phyloP scores from a whole-genome alignment of 2,113 vertebrate genomes.

The Atrichornis clamosus region DNA sequence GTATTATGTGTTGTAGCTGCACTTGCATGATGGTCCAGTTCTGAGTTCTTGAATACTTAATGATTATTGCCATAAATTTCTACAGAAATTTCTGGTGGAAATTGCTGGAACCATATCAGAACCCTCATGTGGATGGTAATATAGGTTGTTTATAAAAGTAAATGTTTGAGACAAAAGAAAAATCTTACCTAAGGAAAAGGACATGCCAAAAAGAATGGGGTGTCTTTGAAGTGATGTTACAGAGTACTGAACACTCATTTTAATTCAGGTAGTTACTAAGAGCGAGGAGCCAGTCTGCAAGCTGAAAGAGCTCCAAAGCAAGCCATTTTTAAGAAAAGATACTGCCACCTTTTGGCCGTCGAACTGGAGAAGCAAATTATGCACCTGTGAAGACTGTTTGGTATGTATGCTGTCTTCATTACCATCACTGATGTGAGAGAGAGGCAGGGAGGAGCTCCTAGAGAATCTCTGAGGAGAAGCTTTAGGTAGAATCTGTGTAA shows the following conservation, averaged over 20 bases:
- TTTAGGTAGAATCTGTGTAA: background rate
- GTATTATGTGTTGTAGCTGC: background rate
- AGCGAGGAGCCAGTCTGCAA: slow-evolving; percentile 68
- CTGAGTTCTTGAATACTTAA: background rate
- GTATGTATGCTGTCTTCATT: slow-evolving; percentile 61
- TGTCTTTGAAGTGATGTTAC: background rate
- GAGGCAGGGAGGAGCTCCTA: background rate
- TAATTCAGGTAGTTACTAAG: slow-evolving; percentile 54
- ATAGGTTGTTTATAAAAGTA: background rate
- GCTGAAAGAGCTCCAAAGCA: slow-evolving; percentile 76
- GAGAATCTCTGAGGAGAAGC: background rate
- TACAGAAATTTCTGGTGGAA: background rate
- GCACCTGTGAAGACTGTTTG: slow-evolving; percentile 86
- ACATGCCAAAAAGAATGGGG: background rate
- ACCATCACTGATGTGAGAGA: rapidly evolving
- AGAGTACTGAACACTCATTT: background rate
- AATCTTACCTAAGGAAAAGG: background rate
- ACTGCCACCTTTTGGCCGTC: slow-evolving; percentile 89
- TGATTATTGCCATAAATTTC: background rate
- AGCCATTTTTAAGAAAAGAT: slow-evolving; percentile 59
- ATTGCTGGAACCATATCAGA: background rate
- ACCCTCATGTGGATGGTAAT: background rate
- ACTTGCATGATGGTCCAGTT: background rate
- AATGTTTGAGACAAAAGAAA: background rate
- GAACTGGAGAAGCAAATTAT: slow-evolving; percentile 88